Evolutionary conservation across 30 jellyfish, hydroid and myxozoan species (phyloP), one percentile per base, ranked within the genome.

Genomic region (Turritopsis dohrnii): DNA sequence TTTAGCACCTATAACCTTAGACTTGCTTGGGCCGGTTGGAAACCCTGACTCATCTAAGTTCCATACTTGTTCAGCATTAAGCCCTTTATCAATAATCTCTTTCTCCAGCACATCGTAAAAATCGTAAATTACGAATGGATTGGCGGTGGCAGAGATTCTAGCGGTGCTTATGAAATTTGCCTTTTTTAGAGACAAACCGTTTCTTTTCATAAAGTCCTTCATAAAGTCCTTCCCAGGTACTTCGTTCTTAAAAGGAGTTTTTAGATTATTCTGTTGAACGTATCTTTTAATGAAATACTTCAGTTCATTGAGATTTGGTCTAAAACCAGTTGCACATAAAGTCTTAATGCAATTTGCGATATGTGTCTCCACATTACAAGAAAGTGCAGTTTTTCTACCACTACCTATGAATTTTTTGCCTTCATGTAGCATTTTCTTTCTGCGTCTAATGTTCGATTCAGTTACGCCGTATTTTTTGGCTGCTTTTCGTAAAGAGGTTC

Each of bases 101-200:
- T 54, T 16, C n/a, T 54, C 72, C 18, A 54, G 18, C 18, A 54
- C n/a, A 54, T 81, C 88, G 29, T 54, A 81, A 81, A 81, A 65
- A 16, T 81, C 72, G 21, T 54, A 54, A 16, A 54, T 54, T 54
- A 54, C 21, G 72, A 54, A 54, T 21, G 72, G 72, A 21, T 54
- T 54, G 18, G 72, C 18, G 72, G 72, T 54, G 21, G 72, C 72
- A 16, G 72, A 54, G 18, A 16, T 54, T 16, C 18, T 18, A 16
- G 72, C 72, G 18, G 72, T 54, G 72, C 72, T 54, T 21, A 54
- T 54, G 19, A 54, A 21, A 54, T 54, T 54, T 54, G 72, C 72
- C 21, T 54, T 54, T 54, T 54, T 54, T 54, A 54, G 21, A 16
- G 72, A 54, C 72, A 54, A 54, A 54, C 21, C 21, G 21, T 54